These are phyloP conservation scores for Pempheris klunzingeri DNA, from an alignment of 2,797 vertebrate genomes.

Conservation along the genomic window DNA sequence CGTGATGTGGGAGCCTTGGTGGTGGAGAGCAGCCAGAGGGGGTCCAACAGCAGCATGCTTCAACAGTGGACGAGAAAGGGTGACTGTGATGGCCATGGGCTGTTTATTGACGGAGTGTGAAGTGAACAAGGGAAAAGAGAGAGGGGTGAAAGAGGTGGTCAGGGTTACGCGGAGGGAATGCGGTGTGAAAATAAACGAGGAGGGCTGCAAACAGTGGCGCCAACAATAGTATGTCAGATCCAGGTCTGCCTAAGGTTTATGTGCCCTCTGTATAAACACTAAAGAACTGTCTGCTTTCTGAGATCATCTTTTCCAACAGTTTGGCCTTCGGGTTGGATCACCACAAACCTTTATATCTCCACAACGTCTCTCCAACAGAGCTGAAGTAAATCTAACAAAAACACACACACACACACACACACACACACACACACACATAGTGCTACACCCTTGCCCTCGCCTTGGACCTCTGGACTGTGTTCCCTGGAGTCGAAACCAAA, in stretches of 20 bases:
- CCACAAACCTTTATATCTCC: constrained; percentile 39
- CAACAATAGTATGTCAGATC: constrained; percentile 53
- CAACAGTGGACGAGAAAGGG: constrained; percentile 47
- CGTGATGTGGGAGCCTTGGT: constrained; percentile 10
- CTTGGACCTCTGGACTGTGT: constrained; percentile 41
- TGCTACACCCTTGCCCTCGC: constrained; percentile 42
- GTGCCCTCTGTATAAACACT: constrained; percentile 64
- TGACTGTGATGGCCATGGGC: constrained; percentile 40
- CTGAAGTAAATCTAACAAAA: constrained; percentile 26
- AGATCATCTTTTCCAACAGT: constrained; percentile 72
- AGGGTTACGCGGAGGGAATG: constrained; percentile 56
- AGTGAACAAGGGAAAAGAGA: constrained; percentile 57
- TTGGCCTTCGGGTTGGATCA: constrained; percentile 27
- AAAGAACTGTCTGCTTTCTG: constrained; percentile 48
- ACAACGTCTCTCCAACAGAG: constrained; percentile 29
- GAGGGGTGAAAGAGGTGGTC: constrained; percentile 36
- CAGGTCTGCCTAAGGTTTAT: constrained; percentile 44
- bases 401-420: constrained; percentile 1
- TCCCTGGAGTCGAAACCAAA: constrained; percentile 70
- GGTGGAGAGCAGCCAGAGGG: constrained; percentile 10
- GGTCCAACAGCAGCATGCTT: constrained; percentile 53
- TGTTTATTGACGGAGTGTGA: constrained; percentile 76
- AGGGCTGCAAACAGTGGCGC: constrained; percentile 49
- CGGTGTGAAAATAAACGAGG: constrained; percentile 79
- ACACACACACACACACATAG: constrained; percentile 3